These are phyloP conservation scores for Apus apus DNA, from an alignment of 2,113 vertebrate species.

Conservation along the genomic window DNA sequence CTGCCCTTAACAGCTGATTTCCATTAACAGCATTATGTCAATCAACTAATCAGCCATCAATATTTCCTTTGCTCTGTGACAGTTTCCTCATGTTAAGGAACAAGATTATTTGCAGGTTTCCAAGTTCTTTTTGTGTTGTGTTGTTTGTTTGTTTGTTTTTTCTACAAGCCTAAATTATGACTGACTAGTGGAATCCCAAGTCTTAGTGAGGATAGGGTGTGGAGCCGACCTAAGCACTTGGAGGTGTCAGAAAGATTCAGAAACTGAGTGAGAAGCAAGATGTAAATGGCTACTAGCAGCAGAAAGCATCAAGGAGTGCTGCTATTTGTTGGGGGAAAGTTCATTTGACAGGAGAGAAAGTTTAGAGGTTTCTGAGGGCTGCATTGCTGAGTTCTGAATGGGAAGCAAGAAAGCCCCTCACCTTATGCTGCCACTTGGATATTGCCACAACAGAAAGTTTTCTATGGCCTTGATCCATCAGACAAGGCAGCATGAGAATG, in stretches of 20 bases:
- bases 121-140: background rate
- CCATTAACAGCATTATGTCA: background rate
- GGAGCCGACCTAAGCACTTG: background rate
- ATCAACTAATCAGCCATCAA: background rate
- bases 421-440: fast-evolving
- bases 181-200: background rate
- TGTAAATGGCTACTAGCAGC: background rate
- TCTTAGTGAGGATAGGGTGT: background rate
- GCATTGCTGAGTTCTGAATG: background rate
- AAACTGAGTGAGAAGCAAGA: background rate
- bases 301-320: background rate
- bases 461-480: background rate
- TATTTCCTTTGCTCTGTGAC: background rate
- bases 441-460: background rate
- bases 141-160: no score
- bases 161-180: background rate
- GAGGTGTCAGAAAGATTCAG: background rate
- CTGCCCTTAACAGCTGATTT: background rate
- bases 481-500: background rate
- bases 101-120: background rate
- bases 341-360: background rate
- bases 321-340: background rate
- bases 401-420: background rate
- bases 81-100: background rate
- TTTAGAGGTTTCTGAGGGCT: background rate